Base-by-base conservation (phyloP, 2,113 vertebrate genomes). In the Peucedramus taeniatus region DNA sequence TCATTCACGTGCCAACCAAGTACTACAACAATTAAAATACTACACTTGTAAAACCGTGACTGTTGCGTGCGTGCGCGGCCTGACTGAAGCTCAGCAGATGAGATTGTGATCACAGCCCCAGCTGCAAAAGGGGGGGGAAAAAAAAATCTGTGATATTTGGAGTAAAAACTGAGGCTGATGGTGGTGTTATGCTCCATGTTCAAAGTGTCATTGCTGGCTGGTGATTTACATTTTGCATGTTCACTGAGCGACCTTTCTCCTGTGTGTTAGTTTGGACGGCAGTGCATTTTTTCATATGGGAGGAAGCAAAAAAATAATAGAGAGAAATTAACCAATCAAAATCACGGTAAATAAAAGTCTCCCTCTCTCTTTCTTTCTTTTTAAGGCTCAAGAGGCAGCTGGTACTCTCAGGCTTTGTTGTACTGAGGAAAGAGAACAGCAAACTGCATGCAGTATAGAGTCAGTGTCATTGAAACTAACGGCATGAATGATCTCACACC, bases 401-500 rank as follows among this genome's bases (percentile, higher is more conserved):
- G 96, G 96, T 96, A 94, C 95, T 96, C 90, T 96, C 80, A 19
- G 96, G 95, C 96, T 97, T 97, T 97, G 96, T 97, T 97, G 91
- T 83, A 92, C 8, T 21, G 77, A 94, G 96, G 96, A 96, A 96
- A 96, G 95, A 95, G 95, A 96, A 91, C 95, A 94, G 96, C 96
- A 97, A 96, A 97, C 94, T 96, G 96, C 96, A 96, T 92, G 95
- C 96, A 96, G 96, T 97, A 97, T 96, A 96, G 96, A 97, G 93
- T 96, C 96, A 95, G 83, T 93, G 96, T 96, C 95, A 97, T 96
- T 97, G 96, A 97, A 97, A 95, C 96, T 96, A 96, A 96, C 96
- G 96, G 96, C 96, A 95, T 97, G 96, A 97, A 96, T 97, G 95
- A 96, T 96, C 96, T 96, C 91, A 94, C 81, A 37, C 96, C 78